These are phyloP conservation scores for Iphiclides podalirius DNA, from an alignment of 2,888 invertebrate genomes.

Conservation along the genomic window DNA sequence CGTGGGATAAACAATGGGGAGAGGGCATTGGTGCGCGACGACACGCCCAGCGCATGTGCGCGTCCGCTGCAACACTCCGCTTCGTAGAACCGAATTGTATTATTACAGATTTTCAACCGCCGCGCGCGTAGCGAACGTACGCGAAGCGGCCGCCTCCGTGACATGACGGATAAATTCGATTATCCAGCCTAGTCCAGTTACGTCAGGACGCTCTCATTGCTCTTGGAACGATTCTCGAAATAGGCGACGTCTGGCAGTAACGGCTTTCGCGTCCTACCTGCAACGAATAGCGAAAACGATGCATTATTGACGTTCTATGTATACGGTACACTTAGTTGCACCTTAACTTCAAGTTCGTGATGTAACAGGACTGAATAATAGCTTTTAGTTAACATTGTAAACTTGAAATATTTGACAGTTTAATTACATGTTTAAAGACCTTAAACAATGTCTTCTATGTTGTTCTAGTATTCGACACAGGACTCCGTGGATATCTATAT, in stretches of 20 bases:
- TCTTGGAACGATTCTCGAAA: constrained; percentile 12
- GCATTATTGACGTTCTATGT: neutral
- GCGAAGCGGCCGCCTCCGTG: constrained; percentile 20
- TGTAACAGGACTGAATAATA: too few species aligned
- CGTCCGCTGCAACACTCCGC: constrained; percentile 30
- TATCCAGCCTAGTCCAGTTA: constrained; percentile 18
- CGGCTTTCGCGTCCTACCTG: neutral
- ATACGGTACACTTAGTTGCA: neutral
- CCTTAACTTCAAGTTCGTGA: too few species aligned
- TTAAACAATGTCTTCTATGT: too few species aligned
- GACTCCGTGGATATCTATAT: too few species aligned
- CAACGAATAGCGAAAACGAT: neutral
- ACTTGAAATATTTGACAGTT: too few species aligned
- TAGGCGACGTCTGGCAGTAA: constrained; percentile 4
- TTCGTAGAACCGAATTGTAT: constrained; percentile 29
- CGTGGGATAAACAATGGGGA: constrained; percentile 77
- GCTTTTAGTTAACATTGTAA: too few species aligned
- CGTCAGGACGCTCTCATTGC: constrained; percentile 2
- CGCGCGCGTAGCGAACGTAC: constrained; percentile 16
- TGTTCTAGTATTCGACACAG: too few species aligned
- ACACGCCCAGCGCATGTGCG: constrained; percentile 69
- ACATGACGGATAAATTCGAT: constrained; percentile 23
- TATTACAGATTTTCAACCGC: constrained; percentile 24
- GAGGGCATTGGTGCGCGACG: constrained; percentile 57
- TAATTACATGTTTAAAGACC: too few species aligned